phyloP scores from a whole-genome alignment of 53 echinoderm and acorn worm species.

The Stichopus horrens region DNA sequence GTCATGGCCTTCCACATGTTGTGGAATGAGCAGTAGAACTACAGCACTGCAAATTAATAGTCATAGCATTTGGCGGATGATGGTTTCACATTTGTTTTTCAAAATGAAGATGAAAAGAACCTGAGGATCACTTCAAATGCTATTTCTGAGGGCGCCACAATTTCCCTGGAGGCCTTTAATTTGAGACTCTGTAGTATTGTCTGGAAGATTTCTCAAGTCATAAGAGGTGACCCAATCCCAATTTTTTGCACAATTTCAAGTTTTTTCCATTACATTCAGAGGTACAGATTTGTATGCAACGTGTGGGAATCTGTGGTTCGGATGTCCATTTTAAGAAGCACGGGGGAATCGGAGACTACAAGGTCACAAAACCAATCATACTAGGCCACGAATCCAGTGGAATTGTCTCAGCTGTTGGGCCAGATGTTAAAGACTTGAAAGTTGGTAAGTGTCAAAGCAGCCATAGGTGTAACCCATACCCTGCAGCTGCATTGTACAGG shows the following conservation, averaged over 20 bases:
- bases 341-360: constrained; percentile 64
- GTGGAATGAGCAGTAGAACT: too few relatives aligned
- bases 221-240: background rate
- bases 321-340: constrained; percentile 72
- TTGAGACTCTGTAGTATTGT: background rate
- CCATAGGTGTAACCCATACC: too few relatives aligned
- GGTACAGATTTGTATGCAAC: constrained; percentile 67
- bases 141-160: too few relatives aligned
- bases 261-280: constrained; percentile 27
- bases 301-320: constrained; percentile 76
- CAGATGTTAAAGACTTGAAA: constrained; percentile 54
- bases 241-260: background rate
- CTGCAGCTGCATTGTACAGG: too few relatives aligned
- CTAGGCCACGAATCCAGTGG: constrained; percentile 80
- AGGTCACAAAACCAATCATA: constrained; percentile 66
- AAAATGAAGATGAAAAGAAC: too few relatives aligned
- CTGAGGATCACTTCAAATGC: too few relatives aligned
- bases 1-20: too few relatives aligned
- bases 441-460: constrained; percentile 50
- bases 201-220: background rate
- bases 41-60: too few relatives aligned
- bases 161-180: background rate
- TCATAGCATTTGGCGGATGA: too few relatives aligned
- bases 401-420: constrained; percentile 61
- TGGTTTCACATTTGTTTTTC: too few relatives aligned